Percentiles rank a stretch among this genome's conserved stretches.
Evolutionary conservation across 2,113 vertebrate species (phyloP).

Genomic region (Pituophis catenifer): DNA sequence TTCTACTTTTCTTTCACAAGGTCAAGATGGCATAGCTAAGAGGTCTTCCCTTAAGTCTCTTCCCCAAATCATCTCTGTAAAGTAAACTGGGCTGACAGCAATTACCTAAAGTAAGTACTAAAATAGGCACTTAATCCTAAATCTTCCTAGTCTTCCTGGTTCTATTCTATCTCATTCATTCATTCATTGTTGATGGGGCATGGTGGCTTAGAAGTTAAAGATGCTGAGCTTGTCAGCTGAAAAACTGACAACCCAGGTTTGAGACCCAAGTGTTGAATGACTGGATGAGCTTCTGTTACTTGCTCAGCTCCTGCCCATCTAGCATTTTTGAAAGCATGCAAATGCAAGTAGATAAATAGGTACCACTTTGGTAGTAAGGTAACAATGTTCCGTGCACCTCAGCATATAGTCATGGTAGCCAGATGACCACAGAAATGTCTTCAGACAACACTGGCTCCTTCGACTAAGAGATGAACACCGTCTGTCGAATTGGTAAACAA

Average conservation of each 20-base stretch:
- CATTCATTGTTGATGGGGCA: background rate
- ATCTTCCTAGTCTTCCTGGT: background rate
- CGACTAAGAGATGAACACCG: background rate
- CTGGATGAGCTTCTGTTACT: background rate
- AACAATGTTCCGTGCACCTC: no score
- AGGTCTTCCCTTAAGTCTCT: background rate
- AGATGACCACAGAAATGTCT: background rate
- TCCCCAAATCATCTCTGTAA: background rate
- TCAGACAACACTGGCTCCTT: background rate
- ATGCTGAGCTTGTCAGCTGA: background rate
- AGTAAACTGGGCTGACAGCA: background rate
- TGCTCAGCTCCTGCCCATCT: background rate
- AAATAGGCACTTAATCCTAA: background rate
- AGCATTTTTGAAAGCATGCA: no score
- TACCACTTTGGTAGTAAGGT: no score
- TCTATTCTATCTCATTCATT: background rate
- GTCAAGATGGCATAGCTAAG: background rate
- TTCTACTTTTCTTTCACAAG: background rate
- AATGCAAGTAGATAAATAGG: no score
- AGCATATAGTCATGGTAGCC: no score
- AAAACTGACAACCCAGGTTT: background rate
- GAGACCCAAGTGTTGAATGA: background rate
- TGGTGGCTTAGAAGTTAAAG: background rate
- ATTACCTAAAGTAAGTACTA: background rate
- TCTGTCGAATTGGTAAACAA: background rate